Base-by-base conservation (phyloP, 2,797 vertebrate genomes). In the Pagetopsis macropterus region DNA sequence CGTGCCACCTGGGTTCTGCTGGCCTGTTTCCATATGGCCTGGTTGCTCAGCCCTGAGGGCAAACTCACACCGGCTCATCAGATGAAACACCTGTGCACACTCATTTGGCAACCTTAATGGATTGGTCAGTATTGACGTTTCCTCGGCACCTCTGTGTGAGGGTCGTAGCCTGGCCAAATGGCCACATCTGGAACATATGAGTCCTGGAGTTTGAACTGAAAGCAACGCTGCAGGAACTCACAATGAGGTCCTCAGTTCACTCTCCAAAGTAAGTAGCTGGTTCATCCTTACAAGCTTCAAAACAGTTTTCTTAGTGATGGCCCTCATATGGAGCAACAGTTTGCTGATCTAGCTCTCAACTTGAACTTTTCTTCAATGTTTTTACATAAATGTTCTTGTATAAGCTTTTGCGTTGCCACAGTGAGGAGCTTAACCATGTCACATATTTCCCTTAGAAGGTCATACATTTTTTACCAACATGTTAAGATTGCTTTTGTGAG, bases 121-220 rank as follows among this genome's bases (percentile, higher is more conserved):
- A 88, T 91, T 82, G 78, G 71, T 75, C 78, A 43, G 70, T 88
- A 82, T 90, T 91, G 83, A 76, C 88, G 72, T 90, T 93, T 90
- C 90, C 90, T 87, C 86, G 75, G 83, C 92, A 89, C 90, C 90
- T 87, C 50, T 8, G 83, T 85, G 91, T 21, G 84, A 94, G 89
- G 89, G 92, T 92, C 85, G 48, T 11, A 78, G 81, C 82, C 70
- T 68, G 88, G 88, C 83, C 85, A 85, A 78, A 80, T 27, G 16
- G 65, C 69, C 89, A 87, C 93, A 94, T 94, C 91, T 94, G 93
- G 93, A 91, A 90, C 80, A 69, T 45, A 90, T 89, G 85, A 91
- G 85, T 84, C 61, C 73, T 58, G 58, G 63, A 80, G 89, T 77
- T 87, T 83, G 79, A 80, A 60, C 70, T 75, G 65, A 85, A 82